Base-by-base conservation (phyloP, 2,888 invertebrate species). In the Himalopsyche anomala region DNA sequence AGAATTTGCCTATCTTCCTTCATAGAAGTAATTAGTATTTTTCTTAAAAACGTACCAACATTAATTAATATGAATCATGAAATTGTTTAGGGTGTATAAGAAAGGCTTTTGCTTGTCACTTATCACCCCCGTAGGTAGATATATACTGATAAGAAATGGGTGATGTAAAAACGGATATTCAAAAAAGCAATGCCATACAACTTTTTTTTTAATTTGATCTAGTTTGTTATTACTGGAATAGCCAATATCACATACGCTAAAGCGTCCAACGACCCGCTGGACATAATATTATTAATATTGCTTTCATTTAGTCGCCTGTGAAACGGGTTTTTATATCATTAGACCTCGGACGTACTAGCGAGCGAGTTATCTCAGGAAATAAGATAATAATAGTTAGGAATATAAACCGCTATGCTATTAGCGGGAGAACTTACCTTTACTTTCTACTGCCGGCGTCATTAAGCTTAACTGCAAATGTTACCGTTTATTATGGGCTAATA, bases 371-470 rank as follows among this genome's bases (percentile, higher is more conserved):
- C 62, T 62, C 62, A 62, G 62, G 62, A 62, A 62, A 62, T 62
- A 62, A 62, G 62, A 62, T 62, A 62, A 62, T 62, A 62, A 62
- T 62, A 62, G 62, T 62, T 19, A 28, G 5, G 62, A 62, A 62
- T 62, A 62, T 62, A 62, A 62, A 62, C 62, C 62, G 62, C 62
- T 62, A 62, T 62, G 62, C 28, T 62, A 62, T 62, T 62, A 62
- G 62, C 62, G 62, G 62, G 62, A 62, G 62, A 62, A 62, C 19
- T 62, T 62, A 62, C 62, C 62, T 62, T 62, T 62, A 62, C 62
- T 62, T 62, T 62, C 62, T 62, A 62, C 62, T 62, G 62, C 8
- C 62, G 62, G 62, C 62, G 62, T 62, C 62, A 62, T 62, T 62
- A 62, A 19, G 62, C 62, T 62, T 62, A 62, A 62, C 62, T 62